These are phyloP conservation scores for Nasonia oneida DNA, from an alignment of 2,888 invertebrate species.

Conservation along the genomic window DNA sequence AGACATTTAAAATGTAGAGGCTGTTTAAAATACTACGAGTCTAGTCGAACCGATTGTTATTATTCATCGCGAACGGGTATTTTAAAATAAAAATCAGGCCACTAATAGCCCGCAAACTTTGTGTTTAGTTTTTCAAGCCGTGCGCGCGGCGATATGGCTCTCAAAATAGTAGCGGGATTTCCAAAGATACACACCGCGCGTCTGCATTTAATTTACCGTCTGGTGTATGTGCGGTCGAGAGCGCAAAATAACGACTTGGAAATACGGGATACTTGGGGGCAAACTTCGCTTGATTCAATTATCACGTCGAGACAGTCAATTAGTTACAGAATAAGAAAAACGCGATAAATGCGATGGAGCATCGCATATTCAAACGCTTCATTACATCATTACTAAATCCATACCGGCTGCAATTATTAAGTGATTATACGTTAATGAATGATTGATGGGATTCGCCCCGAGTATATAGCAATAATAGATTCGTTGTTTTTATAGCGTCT, in stretches of 20 bases:
- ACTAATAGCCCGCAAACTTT: not conserved
- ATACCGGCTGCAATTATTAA: not conserved
- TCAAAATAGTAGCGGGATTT: not conserved
- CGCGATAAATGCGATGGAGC: conserved; percentile 13
- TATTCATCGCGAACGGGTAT: not conserved
- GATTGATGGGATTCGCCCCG: not conserved
- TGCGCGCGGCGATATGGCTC: not conserved
- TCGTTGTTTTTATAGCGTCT: not conserved
- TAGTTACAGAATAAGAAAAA: conserved; percentile 36
- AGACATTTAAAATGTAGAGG: no score
- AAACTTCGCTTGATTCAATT: conserved; percentile 33
- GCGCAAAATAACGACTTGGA: not conserved
- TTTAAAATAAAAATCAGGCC: not conserved
- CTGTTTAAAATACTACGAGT: no score
- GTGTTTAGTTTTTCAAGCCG: not conserved
- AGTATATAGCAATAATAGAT: not conserved
- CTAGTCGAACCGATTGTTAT: no score
- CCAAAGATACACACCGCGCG: not conserved
- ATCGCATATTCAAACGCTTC: conserved; percentile 1
- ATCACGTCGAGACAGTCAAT: conserved; percentile 54
- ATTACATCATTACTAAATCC: not conserved
- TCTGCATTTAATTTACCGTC: not conserved
- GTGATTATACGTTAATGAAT: not conserved
- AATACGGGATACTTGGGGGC: conserved; percentile 21
- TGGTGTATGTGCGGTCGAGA: not conserved